Conservation (phyloP, 2,113 vertebrate genomes). For the Vombatus ursinus region DNA sequence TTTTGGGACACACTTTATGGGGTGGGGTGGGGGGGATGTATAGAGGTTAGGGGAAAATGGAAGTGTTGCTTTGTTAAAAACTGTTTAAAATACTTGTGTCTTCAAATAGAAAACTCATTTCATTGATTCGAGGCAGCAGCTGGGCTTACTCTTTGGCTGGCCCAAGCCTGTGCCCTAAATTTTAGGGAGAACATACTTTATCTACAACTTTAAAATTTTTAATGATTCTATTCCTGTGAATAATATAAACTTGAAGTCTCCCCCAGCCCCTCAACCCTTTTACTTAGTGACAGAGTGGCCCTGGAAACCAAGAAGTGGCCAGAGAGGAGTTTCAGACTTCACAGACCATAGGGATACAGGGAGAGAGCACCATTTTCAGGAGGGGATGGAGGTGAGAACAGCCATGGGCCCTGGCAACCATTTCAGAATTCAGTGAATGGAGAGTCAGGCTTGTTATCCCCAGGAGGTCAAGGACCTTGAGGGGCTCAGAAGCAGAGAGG, state of each 20-base stretch:
- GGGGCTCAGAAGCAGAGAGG: neutral
- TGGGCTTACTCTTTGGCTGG: neutral
- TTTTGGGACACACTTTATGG: neutral
- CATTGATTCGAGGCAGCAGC: conserved; percentile 10
- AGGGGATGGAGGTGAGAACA: neutral
- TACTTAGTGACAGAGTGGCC: neutral
- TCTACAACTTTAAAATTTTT: neutral
- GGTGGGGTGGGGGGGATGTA: no score
- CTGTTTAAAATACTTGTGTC: neutral
- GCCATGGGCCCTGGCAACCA: neutral
- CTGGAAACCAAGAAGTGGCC: neutral
- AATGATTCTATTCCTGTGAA: neutral
- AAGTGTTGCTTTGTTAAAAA: neutral
- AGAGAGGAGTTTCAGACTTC: neutral
- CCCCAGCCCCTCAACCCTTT: neutral
- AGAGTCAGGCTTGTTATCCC: neutral
- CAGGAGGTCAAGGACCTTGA: neutral
- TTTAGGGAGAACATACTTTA: neutral
- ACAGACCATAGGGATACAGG: neutral
- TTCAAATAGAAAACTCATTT: neutral
- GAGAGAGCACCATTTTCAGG: neutral
- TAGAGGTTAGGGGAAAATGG: no score
- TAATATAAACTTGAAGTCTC: neutral
- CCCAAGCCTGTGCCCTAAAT: neutral
- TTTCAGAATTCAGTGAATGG: neutral